phyloP scores from a whole-genome alignment of 2,888 invertebrate genomes.

The Macrostomum cliftonense region DNA sequence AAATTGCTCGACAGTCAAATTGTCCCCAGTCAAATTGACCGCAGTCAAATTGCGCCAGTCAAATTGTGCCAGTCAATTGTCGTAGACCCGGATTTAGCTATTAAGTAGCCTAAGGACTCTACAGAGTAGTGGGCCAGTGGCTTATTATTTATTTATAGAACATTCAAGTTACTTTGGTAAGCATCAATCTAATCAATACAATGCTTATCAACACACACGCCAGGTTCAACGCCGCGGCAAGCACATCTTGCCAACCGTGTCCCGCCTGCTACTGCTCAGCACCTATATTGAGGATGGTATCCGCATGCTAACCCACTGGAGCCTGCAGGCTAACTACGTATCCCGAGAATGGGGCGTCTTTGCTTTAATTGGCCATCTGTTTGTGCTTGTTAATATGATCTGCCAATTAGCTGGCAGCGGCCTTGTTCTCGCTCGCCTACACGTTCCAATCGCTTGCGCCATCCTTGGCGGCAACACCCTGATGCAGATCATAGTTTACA shows the following conservation, averaged over 20 bases:
- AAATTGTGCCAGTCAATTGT: too few relatives aligned
- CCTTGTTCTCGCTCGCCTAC: constrained; percentile 77
- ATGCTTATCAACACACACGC: too few relatives aligned
- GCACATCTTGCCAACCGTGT: constrained; percentile 71
- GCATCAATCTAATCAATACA: too few relatives aligned
- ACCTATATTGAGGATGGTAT: constrained; percentile 97
- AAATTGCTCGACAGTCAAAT: too few relatives aligned
- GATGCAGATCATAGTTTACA: constrained; percentile 40
- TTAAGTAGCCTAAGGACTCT: too few relatives aligned
- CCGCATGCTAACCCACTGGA: constrained; percentile 98
- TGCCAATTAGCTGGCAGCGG: constrained; percentile 88
- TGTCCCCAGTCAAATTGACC: too few relatives aligned
- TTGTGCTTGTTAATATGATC: constrained; percentile 79
- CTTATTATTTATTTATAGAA: too few relatives aligned
- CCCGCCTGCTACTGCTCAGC: constrained; percentile 82
- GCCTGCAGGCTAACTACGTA: constrained; percentile 89
- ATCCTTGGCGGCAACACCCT: constrained; percentile 77
- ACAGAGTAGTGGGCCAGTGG: too few relatives aligned
- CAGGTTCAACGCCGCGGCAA: constrained; percentile 81
- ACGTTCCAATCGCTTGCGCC: constrained; percentile 54
- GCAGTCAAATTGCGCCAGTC: too few relatives aligned
- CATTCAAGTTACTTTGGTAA: too few relatives aligned
- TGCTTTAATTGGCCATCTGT: constrained; percentile 65
- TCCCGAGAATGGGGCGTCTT: constrained; percentile 92
- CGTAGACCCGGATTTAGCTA: too few relatives aligned